Conservation (phyloP, 2,113 vertebrate genomes). For the Ranitomeya imitator region DNA sequence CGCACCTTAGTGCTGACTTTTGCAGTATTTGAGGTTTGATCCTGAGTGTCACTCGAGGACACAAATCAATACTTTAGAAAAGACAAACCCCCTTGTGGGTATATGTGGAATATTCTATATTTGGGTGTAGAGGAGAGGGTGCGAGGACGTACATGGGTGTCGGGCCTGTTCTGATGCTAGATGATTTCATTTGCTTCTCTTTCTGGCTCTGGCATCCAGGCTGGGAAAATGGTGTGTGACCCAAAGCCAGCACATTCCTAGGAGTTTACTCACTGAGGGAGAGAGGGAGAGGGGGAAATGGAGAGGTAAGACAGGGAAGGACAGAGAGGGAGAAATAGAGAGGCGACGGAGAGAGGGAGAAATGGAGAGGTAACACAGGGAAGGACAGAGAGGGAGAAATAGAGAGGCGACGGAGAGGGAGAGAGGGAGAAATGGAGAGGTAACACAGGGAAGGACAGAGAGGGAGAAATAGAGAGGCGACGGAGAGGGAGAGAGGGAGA, state of each 20-base stretch:
- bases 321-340: too few species aligned
- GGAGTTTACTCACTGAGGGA: constrained; percentile 37
- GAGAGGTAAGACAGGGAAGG: background rate
- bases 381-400: too few species aligned
- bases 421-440: too few species aligned
- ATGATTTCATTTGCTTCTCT: constrained; percentile 35
- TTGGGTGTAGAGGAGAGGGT: background rate
- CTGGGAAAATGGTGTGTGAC: constrained; percentile 48
- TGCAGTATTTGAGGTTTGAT: background rate
- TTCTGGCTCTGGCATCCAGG: constrained; percentile 34
- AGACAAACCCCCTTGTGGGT: background rate
- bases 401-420: too few species aligned
- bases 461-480: too few species aligned
- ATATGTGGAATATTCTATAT: background rate
- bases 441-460: too few species aligned
- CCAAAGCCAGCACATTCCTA: constrained; percentile 52
- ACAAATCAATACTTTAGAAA: background rate
- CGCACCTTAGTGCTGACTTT: background rate
- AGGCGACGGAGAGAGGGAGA: too few species aligned
- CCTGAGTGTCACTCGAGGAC: background rate
- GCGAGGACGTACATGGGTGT: background rate
- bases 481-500: too few species aligned
- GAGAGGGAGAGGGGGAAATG: background rate
- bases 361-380: too few species aligned
- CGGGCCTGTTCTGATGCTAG: constrained; percentile 1